phyloP scores from a whole-genome alignment of 2,797 vertebrate species.

The Crenuchus spilurus region DNA sequence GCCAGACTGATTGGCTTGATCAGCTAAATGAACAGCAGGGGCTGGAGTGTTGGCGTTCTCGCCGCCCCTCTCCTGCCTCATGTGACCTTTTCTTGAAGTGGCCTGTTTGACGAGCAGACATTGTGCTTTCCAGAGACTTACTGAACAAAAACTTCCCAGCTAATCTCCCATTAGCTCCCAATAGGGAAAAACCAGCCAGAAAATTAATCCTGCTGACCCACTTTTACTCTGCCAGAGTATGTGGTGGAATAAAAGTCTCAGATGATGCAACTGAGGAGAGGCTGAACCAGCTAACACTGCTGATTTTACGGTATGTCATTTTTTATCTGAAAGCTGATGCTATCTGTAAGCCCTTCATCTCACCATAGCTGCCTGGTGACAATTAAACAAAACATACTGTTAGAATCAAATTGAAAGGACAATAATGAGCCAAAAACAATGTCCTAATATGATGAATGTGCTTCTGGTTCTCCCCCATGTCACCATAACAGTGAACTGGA shows the following conservation, averaged over 20 bases:
- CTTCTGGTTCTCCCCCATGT: too few species aligned
- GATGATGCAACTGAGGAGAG: slow-evolving; percentile 7
- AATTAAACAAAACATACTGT: too few species aligned
- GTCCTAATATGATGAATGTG: too few species aligned
- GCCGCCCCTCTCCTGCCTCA: slow-evolving; percentile 30
- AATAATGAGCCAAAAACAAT: too few species aligned
- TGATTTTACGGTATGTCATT: too few species aligned
- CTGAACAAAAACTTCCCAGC: slow-evolving; percentile 63
- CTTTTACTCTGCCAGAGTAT: slow-evolving; percentile 53
- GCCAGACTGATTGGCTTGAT: slow-evolving; percentile 33
- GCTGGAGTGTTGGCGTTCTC: slow-evolving; percentile 14
- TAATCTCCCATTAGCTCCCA: slow-evolving; percentile 70
- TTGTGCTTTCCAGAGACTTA: slow-evolving; percentile 32
- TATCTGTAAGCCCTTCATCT: too few species aligned
- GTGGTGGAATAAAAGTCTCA: slow-evolving; percentile 34
- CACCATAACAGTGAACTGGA: too few species aligned
- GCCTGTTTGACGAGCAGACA: slow-evolving; percentile 38
- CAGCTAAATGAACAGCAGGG: slow-evolving; percentile 37
- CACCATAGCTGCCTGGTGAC: too few species aligned
- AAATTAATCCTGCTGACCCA: slow-evolving; percentile 76
- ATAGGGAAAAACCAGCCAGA: slow-evolving; percentile 49
- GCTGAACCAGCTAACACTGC: neutral
- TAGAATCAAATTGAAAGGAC: too few species aligned
- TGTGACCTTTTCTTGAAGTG: slow-evolving; percentile 41
- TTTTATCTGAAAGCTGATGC: too few species aligned